Evolutionary conservation across 2,113 vertebrate species (phyloP).

Genomic region (Passer domesticus): DNA sequence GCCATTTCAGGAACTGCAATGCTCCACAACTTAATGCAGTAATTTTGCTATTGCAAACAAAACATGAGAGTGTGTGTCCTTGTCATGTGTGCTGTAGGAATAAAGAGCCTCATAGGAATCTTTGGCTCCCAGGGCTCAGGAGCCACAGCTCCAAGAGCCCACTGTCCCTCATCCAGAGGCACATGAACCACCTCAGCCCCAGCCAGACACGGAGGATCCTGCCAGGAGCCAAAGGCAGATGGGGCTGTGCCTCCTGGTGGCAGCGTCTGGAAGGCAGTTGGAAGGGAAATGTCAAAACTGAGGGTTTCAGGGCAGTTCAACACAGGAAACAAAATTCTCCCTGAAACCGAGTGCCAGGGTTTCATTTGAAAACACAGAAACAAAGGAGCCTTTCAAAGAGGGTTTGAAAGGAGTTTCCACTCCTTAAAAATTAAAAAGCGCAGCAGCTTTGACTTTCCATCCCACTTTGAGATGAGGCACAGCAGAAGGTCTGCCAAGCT

Average conservation of each 20-base stretch:
- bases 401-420: constrained; percentile 38
- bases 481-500: constrained; percentile 4
- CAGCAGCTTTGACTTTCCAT: constrained; percentile 31
- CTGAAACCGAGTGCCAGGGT: not conserved
- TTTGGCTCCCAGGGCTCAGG: not conserved
- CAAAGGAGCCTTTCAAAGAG: constrained; percentile 46
- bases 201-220: fast-evolving
- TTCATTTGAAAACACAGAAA: constrained; percentile 23
- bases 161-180: not conserved
- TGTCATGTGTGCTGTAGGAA: not conserved
- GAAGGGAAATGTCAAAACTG: not conserved
- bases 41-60: not conserved
- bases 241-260: not conserved
- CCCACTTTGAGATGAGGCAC: not conserved
- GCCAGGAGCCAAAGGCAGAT: not conserved
- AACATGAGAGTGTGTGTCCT: fast-evolving
- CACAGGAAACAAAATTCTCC: constrained; percentile 1
- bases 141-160: not conserved
- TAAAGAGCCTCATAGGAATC: not conserved
- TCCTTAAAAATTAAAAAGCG: constrained; percentile 18
- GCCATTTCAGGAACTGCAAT: not conserved
- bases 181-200: fast-evolving
- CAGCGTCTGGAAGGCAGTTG: not conserved
- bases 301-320: not conserved
- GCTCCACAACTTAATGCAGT: not conserved